phyloP scores from a whole-genome alignment of 2,888 invertebrate genomes.

The Oxystoma pomonae region DNA sequence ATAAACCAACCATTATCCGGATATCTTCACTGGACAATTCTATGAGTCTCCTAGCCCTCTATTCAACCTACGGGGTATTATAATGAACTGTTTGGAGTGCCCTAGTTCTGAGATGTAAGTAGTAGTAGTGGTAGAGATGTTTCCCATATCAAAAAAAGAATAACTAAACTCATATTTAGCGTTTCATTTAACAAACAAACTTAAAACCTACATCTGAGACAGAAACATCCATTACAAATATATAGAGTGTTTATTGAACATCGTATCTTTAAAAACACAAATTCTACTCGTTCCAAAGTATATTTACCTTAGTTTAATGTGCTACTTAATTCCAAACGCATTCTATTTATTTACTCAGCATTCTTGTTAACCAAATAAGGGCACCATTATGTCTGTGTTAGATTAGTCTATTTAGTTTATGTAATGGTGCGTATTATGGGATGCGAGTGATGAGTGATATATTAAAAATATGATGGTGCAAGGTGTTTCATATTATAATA shows the following conservation, averaged over 20 bases:
- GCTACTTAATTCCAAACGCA: not conserved
- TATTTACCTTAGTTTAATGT: not conserved
- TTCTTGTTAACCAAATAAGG: not conserved
- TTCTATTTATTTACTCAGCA: not conserved
- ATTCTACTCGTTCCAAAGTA: not conserved
- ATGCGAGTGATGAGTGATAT: too few species aligned
- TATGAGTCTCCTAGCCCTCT: too few species aligned
- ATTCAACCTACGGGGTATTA: too few species aligned
- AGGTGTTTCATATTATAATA: too few species aligned
- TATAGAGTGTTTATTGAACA: not conserved
- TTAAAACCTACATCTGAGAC: not conserved
- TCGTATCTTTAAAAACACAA: not conserved
- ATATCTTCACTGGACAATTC: too few species aligned
- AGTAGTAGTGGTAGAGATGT: too few species aligned
- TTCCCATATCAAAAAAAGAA: too few species aligned
- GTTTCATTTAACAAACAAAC: not conserved
- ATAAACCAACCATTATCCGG: too few species aligned
- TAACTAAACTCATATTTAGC: too few species aligned
- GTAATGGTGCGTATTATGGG: not conserved
- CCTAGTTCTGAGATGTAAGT: too few species aligned
- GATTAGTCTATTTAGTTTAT: not conserved
- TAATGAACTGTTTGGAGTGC: too few species aligned
- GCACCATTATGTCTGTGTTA: not conserved
- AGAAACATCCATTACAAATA: not conserved
- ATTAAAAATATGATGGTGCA: too few species aligned